These are phyloP conservation scores for Leptopilina myrica DNA, from an alignment of 2,888 invertebrate genomes.

Conservation along the genomic window DNA sequence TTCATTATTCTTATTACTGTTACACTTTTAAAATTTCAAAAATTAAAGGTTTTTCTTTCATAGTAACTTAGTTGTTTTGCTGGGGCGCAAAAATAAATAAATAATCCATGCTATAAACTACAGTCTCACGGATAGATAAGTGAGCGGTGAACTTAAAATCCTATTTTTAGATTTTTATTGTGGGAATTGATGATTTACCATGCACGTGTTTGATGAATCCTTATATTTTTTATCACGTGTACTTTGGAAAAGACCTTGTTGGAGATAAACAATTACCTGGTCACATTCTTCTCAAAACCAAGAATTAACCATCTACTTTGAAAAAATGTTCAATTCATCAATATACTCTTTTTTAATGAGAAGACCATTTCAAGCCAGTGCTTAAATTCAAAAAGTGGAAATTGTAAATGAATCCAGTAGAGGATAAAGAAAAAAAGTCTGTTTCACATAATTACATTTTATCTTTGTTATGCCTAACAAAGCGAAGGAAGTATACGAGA, in stretches of 20 bases:
- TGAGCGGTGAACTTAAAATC: constrained; percentile 40
- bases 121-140: constrained; percentile 12
- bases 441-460: constrained; percentile 19
- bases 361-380: constrained; percentile 11
- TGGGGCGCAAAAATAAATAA: background rate
- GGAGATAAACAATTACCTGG: too few relatives aligned
- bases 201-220: constrained; percentile 49
- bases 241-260: constrained; percentile 28
- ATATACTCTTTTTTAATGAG: background rate
- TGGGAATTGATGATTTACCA: constrained; percentile 60
- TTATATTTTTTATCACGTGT: constrained; percentile 49
- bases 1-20: background rate
- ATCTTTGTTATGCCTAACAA: constrained; percentile 1
- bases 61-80: background rate
- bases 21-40: background rate
- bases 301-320: constrained; percentile 15
- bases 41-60: background rate
- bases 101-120: background rate
- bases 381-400: background rate
- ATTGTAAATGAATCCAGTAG: background rate
- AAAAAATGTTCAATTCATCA: constrained; percentile 42
- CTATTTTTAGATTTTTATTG: constrained; percentile 58
- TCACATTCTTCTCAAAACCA: background rate
- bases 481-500: background rate
- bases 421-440: background rate